phyloP scores from a whole-genome alignment of 1,140 invertebrate species.

The Coenobita brevimanus region DNA sequence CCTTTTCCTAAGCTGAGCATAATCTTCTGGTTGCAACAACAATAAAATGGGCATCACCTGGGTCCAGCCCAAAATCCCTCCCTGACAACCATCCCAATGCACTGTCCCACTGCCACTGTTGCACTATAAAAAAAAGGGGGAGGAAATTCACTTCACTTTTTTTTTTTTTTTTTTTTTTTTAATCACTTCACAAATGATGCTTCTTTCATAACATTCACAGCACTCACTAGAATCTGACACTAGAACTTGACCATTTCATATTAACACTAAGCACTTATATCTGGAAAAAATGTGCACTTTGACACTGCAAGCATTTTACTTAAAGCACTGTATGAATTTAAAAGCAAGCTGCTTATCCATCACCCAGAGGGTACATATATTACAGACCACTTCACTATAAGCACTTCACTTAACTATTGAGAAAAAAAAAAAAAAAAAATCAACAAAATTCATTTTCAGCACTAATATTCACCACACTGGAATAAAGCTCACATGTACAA shows the following conservation, averaged over 20 bases:
- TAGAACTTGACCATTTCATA: constrained; percentile 42
- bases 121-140: constrained; percentile 3
- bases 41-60: too few relatives aligned
- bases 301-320: constrained; percentile 51
- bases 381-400: constrained; percentile 43
- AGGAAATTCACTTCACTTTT: constrained; percentile 41
- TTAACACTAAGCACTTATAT: constrained; percentile 18
- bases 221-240: constrained; percentile 17
- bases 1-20: too few relatives aligned
- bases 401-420: constrained; percentile 54
- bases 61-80: too few relatives aligned
- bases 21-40: too few relatives aligned
- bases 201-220: constrained; percentile 65
- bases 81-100: background rate
- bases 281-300: constrained; percentile 6
- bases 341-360: constrained; percentile 56
- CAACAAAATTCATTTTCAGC: constrained; percentile 26
- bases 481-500: constrained; percentile 55
- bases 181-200: constrained; percentile 56
- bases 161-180: too few relatives aligned
- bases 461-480: constrained; percentile 62
- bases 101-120: constrained; percentile 3
- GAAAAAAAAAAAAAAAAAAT: constrained; percentile 34
- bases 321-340: constrained; percentile 34
- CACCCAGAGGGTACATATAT: constrained; percentile 37